Evolutionary conservation across 92 coral and sea anemone genomes (phyloP).

Genomic region (Heliopora coerulea): DNA sequence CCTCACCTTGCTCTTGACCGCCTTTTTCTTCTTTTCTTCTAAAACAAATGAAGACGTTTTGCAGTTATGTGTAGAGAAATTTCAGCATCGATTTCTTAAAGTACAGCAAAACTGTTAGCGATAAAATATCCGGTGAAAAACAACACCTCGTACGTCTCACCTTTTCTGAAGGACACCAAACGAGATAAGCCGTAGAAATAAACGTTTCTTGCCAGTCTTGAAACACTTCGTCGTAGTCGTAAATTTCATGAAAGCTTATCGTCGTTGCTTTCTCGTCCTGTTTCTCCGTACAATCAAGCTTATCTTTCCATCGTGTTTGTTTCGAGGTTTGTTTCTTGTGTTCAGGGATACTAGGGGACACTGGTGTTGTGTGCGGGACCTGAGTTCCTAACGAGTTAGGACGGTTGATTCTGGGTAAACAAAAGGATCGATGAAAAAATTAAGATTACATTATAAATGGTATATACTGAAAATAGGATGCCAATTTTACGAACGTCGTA

Average conservation of each 20-base stretch:
- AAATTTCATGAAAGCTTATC: conserved; percentile 78
- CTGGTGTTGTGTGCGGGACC: conserved; percentile 79
- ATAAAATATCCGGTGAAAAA: no score
- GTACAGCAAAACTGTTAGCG: no score
- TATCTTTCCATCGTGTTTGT: conserved; percentile 68
- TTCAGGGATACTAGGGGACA: conserved; percentile 72
- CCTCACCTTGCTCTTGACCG: conserved; percentile 13
- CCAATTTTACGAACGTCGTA: no score
- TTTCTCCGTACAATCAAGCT: conserved; percentile 8
- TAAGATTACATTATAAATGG: no score
- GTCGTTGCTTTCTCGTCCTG: not conserved
- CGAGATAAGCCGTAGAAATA: conserved; percentile 85
- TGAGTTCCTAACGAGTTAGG: conserved; percentile 35
- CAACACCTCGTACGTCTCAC: no score
- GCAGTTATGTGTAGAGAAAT: no score
- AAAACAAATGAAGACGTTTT: no score
- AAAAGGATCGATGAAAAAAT: not conserved
- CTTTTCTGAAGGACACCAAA: conserved; percentile 92
- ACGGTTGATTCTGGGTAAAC: not conserved
- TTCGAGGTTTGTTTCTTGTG: conserved; percentile 61
- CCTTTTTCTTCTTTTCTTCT: conserved; percentile 4
- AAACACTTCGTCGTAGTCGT: conserved; percentile 75
- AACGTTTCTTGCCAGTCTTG: conserved; percentile 91
- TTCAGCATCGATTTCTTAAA: no score
- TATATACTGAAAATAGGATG: no score